Conservation (phyloP, 2,113 vertebrate genomes). For the Melanocharis versteri region DNA sequence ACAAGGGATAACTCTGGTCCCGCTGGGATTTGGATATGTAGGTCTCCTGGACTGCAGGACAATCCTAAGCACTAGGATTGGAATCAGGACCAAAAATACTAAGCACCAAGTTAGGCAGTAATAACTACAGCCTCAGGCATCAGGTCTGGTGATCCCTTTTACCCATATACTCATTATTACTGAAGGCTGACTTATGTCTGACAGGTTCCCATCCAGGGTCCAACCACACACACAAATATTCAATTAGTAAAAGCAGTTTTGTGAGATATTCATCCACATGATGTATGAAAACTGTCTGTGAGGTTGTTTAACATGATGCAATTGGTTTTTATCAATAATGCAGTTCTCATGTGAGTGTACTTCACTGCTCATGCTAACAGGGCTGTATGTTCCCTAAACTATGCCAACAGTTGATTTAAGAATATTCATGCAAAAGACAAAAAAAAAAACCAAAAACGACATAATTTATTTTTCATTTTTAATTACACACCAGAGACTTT, state of each 20-base stretch:
- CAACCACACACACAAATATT: background rate
- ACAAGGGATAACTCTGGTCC: background rate
- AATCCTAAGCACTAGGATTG: background rate
- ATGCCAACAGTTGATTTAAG: background rate
- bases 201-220: background rate
- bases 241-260: background rate
- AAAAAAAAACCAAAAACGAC: rapidly evolving
- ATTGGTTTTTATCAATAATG: background rate
- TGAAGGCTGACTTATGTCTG: background rate
- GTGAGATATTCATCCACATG: background rate
- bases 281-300: background rate
- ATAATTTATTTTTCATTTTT: background rate
- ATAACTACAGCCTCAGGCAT: background rate
- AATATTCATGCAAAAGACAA: background rate
- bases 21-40: background rate
- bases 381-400: background rate
- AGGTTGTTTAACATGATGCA: background rate
- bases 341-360: background rate
- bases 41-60: background rate
- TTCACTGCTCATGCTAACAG: background rate
- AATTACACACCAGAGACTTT: background rate
- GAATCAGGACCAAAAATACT: background rate
- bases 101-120: background rate
- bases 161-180: background rate
- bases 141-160: background rate